Evolutionary conservation across 2,113 vertebrate species (phyloP), one percentile per base, ranked within the genome.

Genomic region (Trogon melanurus): DNA sequence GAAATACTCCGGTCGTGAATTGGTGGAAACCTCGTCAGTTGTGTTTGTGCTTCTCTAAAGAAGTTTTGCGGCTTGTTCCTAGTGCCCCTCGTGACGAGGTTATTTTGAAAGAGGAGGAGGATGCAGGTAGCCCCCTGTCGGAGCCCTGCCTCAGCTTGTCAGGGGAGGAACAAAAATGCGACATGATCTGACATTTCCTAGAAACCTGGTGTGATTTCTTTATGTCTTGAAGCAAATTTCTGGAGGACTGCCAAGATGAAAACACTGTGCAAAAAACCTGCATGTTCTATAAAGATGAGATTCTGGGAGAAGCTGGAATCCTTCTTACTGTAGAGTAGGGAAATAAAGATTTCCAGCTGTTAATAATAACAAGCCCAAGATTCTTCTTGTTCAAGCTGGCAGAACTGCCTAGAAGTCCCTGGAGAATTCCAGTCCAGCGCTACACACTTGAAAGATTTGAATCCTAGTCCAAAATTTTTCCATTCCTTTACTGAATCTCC

Each of bases 331-430:
- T 22, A 41, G 71, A 69, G n/a, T 0, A 61, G 36, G 79, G 85
- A 87, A 92, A 44, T 69, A 80, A 89, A 89, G 74, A 51, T 73
- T 89, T 88, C 89, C 91, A 96, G 71, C 85, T 96, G 88, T 65
- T 89, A 50, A 19, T 70, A 80, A 67, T 56, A 90, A 82, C 76
- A 83, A 54, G 18, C 25, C 29, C 10, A 32, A 56, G 79, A 67
- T 85, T 94, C 16, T 74, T 86, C 84, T 76, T 79, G n/a, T 50
- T 89, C 2, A 10, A 61, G 70, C 78, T 79, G 93, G 62, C 74
- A 94, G 81, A 91, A 72, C 27, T 66, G 60, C 81, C 41, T 89
- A 38, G 32, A 89, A 62, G 50, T 54, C 87, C 36, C 62, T 85
- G 65, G 50, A 85, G 85, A 54, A 57, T 58, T 89, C 78, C 58